Percentiles rank a stretch among this genome's conserved stretches.
Evolutionary conservation across 2,888 invertebrate genomes (phyloP).

Genomic region (Autographa pulchrina): DNA sequence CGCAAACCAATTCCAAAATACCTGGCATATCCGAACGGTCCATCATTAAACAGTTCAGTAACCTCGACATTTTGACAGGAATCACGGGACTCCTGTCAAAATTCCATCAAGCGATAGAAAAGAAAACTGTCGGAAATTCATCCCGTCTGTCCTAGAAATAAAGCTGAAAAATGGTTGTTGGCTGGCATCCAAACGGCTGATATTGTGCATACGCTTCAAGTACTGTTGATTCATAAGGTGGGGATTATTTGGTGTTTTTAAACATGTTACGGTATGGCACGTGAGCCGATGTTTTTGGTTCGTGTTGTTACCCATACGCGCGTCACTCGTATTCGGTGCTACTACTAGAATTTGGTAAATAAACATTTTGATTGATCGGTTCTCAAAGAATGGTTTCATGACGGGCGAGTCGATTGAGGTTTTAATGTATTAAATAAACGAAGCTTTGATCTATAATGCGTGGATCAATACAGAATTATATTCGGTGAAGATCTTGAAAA

Average conservation of each 20-base stretch:
- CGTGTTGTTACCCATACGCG: constrained; percentile 14
- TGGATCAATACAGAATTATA: constrained; percentile 30
- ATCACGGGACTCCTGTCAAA: constrained; percentile 52
- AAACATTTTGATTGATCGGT: constrained; percentile 41
- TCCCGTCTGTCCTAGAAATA: constrained; percentile 48
- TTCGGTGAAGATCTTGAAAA: neutral
- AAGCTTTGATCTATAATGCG: constrained; percentile 38
- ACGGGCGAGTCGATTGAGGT: constrained; percentile 25
- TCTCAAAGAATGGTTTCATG: constrained; percentile 31
- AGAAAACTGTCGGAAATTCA: constrained; percentile 48
- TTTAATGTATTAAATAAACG: constrained; percentile 21
- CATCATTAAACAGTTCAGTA: constrained; percentile 50
- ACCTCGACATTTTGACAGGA: constrained; percentile 47
- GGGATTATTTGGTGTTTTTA: constrained; percentile 53
- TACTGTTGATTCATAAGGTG: constrained; percentile 59
- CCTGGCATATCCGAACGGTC: constrained; percentile 28
- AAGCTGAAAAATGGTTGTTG: constrained; percentile 59
- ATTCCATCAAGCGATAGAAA: constrained; percentile 43
- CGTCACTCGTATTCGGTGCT: constrained; percentile 30
- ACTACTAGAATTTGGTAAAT: constrained; percentile 41
- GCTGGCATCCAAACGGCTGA: constrained; percentile 57
- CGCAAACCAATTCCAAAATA: constrained; percentile 39
- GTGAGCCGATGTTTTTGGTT: constrained; percentile 20
- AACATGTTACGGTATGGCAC: constrained; percentile 50
- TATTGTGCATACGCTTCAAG: constrained; percentile 60